Conservation (phyloP, 1,140 invertebrate species). For the Druon quercuslanigerum region DNA sequence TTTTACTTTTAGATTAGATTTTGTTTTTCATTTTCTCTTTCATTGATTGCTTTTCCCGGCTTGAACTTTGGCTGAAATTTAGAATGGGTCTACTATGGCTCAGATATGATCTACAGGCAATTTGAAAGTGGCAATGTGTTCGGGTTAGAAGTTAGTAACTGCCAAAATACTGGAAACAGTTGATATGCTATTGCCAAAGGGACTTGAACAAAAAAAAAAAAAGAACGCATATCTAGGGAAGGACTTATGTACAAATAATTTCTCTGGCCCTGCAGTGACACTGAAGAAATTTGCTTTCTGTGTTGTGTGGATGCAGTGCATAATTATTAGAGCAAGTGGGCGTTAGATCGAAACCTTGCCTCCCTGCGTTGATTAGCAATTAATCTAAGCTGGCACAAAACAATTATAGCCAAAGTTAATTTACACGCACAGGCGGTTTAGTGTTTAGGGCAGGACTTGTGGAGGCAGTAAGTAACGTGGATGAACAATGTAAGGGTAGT, state of each 20-base stretch:
- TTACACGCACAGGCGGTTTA: slow-evolving; percentile 52
- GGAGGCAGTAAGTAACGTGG: slow-evolving; percentile 39
- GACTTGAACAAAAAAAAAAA: slow-evolving; percentile 29
- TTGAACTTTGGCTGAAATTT: slow-evolving; percentile 65
- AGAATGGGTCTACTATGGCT: slow-evolving; percentile 77
- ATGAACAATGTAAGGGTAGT: slow-evolving; percentile 47
- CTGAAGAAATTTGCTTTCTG: slow-evolving; percentile 33
- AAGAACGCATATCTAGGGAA: slow-evolving; percentile 24
- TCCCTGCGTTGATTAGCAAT: slow-evolving; percentile 51
- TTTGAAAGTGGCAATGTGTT: slow-evolving; percentile 81
- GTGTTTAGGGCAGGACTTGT: slow-evolving; percentile 9
- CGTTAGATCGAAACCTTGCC: slow-evolving; percentile 41
- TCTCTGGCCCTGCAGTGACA: not conserved
- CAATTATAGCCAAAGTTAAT: slow-evolving; percentile 53
- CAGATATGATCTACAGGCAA: slow-evolving; percentile 80
- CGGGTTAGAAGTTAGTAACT: slow-evolving; percentile 61
- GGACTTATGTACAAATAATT: not conserved
- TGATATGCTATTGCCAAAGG: not conserved
- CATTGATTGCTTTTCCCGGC: slow-evolving; percentile 68
- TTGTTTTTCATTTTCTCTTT: slow-evolving; percentile 46
- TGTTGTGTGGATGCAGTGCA: slow-evolving; percentile 43
- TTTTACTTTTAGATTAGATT: slow-evolving; percentile 49
- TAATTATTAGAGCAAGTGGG: slow-evolving; percentile 28
- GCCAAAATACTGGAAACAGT: slow-evolving; percentile 46
- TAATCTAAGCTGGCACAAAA: slow-evolving; percentile 58